Evolutionary conservation across 2,113 vertebrate species (phyloP), one percentile per base, ranked within the genome.

Genomic region (Meleagris gallopavo): DNA sequence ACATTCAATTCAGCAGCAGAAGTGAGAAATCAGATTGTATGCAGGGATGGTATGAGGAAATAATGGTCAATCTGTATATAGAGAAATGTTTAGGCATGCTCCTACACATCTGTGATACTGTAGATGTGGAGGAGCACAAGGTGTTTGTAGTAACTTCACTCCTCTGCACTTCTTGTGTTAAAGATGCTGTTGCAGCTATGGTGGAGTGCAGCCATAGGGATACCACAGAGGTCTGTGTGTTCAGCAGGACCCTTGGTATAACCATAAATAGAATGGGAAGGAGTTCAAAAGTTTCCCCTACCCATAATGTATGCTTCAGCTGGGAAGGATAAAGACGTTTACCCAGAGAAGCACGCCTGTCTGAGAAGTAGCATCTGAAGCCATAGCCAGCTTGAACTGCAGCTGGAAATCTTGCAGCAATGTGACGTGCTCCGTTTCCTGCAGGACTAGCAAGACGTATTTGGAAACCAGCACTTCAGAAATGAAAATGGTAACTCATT

Each of bases 1-100:
- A 5, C 27, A 34, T 30, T 6, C 1, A 3, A 4, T 10, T 16
- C 4, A 3, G 19, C 17, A 25, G 4, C 5, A 19, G 43, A 36
- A 75, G 29, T 40, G 32, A 54, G 61, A n/a, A 54, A 64, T 48
- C 22, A 29, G 10, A 11, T 1, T 27, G 17, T 20, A 43, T 22
- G 19, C 12, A 60, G 29, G 38, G 58, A 67, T 16, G 21, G 4
- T 27, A 32, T 4, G 15, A 18, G 29, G 70, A 67, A 64, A 34
- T 11, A 52, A 20, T 45, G 38, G 9, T 30, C 24, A 58, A 2
- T 12, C 6, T 69, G 25, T 66, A 27, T 16, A 32, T 34, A 11
- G 24, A 38, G 48, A 41, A 54, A 12, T 6, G 25, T 14, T 6
- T 32, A 52, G 45, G 27, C 1, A 1, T 17, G 46, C 30, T 84